Evolutionary conservation across 2,797 vertebrate genomes (phyloP).

Genomic region (Siniperca scherzeri): DNA sequence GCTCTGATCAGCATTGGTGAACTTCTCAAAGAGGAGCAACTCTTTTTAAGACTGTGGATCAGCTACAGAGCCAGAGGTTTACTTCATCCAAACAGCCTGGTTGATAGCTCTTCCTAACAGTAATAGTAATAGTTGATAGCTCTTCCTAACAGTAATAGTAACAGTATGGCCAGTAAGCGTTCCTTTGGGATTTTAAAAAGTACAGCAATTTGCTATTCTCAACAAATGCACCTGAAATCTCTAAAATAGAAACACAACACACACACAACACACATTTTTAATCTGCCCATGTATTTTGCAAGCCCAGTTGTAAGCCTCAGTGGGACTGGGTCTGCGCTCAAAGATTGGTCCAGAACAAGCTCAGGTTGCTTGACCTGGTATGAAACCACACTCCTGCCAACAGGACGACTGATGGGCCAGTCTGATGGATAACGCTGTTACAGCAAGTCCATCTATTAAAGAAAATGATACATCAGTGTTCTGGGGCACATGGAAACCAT

Average conservation of each 20-base stretch:
- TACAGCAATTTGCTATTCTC: conserved; percentile 10
- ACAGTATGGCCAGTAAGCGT: not conserved
- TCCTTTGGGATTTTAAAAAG: conserved; percentile 37
- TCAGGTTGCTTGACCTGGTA: conserved; percentile 37
- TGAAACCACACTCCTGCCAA: conserved; percentile 30
- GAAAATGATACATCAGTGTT: conserved; percentile 20
- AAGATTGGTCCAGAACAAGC: conserved; percentile 4
- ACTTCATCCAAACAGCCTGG: conserved; percentile 1
- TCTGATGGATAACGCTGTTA: conserved; percentile 18
- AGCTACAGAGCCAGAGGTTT: conserved; percentile 4
- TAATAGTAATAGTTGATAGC: too few species aligned
- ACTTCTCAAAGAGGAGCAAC: conserved; percentile 11
- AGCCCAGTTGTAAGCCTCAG: conserved; percentile 15
- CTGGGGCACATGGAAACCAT: not conserved
- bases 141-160: conserved; percentile 10
- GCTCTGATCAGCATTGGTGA: not conserved
- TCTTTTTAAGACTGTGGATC: conserved; percentile 21
- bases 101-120: conserved; percentile 7
- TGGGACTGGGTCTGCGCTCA: conserved; percentile 2
- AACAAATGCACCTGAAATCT: conserved; percentile 34
- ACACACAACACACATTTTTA: conserved; percentile 5
- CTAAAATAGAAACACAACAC: conserved; percentile 7
- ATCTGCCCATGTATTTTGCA: not conserved
- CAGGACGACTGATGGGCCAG: not conserved
- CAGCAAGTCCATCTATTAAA: conserved; percentile 21